Percentiles rank a stretch among this genome's conserved stretches.
phyloP scores from a whole-genome alignment of 2,797 vertebrate species.

The Ispidina lecontei region DNA sequence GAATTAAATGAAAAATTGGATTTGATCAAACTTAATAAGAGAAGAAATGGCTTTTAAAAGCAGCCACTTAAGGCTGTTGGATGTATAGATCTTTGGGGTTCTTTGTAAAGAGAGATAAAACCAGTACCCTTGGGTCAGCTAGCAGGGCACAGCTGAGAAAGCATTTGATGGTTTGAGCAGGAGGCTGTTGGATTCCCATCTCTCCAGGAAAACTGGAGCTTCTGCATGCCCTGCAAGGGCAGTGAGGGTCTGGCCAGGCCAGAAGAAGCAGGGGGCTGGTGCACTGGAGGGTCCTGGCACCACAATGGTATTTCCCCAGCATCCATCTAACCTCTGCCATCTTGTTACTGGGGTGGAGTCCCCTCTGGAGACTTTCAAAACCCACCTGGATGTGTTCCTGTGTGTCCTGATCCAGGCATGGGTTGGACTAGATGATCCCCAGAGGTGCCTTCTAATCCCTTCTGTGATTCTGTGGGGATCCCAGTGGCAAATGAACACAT shows the following conservation, averaged over 20 bases:
- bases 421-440: neutral
- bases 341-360: neutral
- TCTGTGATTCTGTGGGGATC: neutral
- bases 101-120: neutral
- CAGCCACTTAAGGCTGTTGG: neutral
- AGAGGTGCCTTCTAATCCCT: neutral
- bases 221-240: neutral
- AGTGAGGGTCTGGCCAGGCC: neutral
- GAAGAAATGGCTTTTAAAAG: neutral
- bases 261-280: neutral
- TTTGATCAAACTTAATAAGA: neutral
- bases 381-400: neutral
- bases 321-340: accelerated
- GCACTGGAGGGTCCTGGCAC: accelerated
- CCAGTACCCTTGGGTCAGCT: neutral
- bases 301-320: neutral
- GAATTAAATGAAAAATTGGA: slow-evolving; percentile 12
- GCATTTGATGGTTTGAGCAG: neutral
- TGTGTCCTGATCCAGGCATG: neutral
- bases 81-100: too few species aligned
- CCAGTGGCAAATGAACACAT: neutral
- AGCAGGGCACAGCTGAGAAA: neutral
- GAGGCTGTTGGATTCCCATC: accelerated
- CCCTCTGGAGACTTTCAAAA: neutral
- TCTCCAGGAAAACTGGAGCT: neutral